Conservation (phyloP, 37 sponge, comb jelly and placozoan genomes). For the Petrosia ficiformis region DNA sequence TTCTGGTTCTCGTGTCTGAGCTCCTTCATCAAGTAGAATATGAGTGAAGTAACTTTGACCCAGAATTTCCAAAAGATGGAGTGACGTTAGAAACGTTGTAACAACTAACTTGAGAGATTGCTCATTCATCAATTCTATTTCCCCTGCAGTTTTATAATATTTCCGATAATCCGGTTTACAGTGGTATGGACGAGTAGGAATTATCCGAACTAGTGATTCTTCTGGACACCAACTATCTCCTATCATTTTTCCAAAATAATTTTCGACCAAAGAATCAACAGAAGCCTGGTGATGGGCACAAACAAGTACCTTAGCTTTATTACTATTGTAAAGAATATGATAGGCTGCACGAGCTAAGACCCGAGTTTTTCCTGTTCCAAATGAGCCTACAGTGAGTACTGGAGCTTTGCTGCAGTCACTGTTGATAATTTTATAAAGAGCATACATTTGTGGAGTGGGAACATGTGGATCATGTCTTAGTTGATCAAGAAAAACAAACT, state of each 20-base stretch:
- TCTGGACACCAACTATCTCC: neutral
- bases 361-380: constrained; percentile 80
- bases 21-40: constrained; percentile 81
- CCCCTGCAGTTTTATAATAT: neutral
- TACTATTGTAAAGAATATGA: neutral
- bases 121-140: neutral
- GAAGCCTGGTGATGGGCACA: constrained; percentile 71
- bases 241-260: constrained; percentile 51
- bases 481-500: no score
- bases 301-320: constrained; percentile 31
- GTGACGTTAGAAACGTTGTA: constrained; percentile 48
- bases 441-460: constrained; percentile 7
- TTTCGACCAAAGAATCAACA: constrained; percentile 39
- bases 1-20: constrained; percentile 71
- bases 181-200: neutral
- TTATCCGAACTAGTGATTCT: constrained; percentile 8
- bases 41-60: constrained; percentile 63
- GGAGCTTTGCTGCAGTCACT: constrained; percentile 32
- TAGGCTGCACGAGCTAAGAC: constrained; percentile 55
- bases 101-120: constrained; percentile 26
- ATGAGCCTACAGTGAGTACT: constrained; percentile 56
- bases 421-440: constrained; percentile 19
- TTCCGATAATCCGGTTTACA: neutral
- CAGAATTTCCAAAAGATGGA: neutral
- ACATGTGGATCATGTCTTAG: neutral